Evolutionary conservation across 2,888 invertebrate genomes (phyloP), one percentile per base, ranked within the genome.

Genomic region (Rhagophthalmus giganteus): DNA sequence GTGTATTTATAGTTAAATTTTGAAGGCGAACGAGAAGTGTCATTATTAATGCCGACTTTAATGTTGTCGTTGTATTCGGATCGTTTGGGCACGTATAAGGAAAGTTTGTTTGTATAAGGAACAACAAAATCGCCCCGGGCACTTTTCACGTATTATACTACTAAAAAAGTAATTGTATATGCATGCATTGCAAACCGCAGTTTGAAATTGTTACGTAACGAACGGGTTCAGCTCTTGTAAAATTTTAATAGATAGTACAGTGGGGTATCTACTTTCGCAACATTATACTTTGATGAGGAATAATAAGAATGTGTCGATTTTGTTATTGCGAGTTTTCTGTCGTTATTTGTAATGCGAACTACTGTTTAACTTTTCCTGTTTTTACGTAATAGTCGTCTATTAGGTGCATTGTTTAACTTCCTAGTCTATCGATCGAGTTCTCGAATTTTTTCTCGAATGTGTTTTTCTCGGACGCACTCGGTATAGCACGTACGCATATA

Each of bases 401-500:
- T 7, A 20, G 4, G n/a, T 20, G 3, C 7, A 20, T 20, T 20
- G 20, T 20, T 20, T 5, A 7, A 20, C 4, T 20, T 20, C 20
- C 20, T 20, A 5, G 20, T 20, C 20, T 7, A 20, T 20, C 7
- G 4, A 20, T 20, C n/a, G n/a, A n/a, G n/a, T n/a, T n/a, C n/a
- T n/a, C n/a, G n/a, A n/a, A n/a, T n/a, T 20, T 20, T 3, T 7
- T 20, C 7, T 5, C 7, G 3, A 20, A 20, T 5, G 7, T 20
- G 7, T 20, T 20, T 20, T 20, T 20, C 20, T 32, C 11, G 32
- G 8, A 15, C 26, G 42, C 33, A 33, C 14, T 9, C 25, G 24
- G 27, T 9, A 27, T 33, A 42, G 34, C 42, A n/a, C n/a, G n/a
- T n/a, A n/a, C n/a, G n/a, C n/a, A n/a, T n/a, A 41, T 41, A 27